Conservation (phyloP, 2,113 vertebrate genomes). For the Carassius gibelio region DNA sequence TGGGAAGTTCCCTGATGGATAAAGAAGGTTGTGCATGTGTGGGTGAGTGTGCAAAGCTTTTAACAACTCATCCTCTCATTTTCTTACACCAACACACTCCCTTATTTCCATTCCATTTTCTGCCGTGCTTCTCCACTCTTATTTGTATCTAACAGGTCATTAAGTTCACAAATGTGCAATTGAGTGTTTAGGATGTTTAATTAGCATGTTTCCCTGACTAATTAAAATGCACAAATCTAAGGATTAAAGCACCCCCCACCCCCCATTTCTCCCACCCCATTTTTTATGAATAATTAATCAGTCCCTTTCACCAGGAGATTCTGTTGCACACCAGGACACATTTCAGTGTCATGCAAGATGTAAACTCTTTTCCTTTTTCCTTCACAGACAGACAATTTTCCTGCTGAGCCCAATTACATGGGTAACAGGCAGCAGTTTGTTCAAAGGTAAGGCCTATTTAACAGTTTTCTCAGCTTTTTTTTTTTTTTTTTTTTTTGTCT, state of each 20-base stretch:
- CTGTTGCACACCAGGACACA: conserved; percentile 86
- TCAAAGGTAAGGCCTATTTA: conserved; percentile 97
- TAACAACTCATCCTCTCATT: conserved; percentile 20
- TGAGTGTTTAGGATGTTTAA: conserved; percentile 79
- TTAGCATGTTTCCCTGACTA: conserved; percentile 83
- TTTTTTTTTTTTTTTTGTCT: conserved; percentile 61
- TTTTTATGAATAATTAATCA: conserved; percentile 88
- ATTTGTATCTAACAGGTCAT: conserved; percentile 84
- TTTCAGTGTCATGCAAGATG: conserved; percentile 83
- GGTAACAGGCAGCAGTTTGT: conserved; percentile 99
- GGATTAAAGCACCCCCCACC: conserved; percentile 40
- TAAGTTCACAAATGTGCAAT: conserved; percentile 81
- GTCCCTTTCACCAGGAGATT: conserved; percentile 86
- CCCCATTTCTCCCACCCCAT: conserved; percentile 14
- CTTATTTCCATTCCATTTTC: background rate
- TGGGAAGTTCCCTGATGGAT: conserved; percentile 9
- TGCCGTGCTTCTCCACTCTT: conserved; percentile 71
- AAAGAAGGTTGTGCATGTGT: background rate
- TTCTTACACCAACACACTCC: background rate
- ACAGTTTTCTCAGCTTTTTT: conserved; percentile 78
- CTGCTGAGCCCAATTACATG: conserved; percentile 99
- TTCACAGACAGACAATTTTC: conserved; percentile 99
- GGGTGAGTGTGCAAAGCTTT: background rate
- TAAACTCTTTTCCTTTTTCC: conserved; percentile 84
- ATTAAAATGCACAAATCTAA: conserved; percentile 86